These are phyloP conservation scores for Pandemis cinnamomeana DNA, from an alignment of 2,888 invertebrate genomes.

Conservation along the genomic window DNA sequence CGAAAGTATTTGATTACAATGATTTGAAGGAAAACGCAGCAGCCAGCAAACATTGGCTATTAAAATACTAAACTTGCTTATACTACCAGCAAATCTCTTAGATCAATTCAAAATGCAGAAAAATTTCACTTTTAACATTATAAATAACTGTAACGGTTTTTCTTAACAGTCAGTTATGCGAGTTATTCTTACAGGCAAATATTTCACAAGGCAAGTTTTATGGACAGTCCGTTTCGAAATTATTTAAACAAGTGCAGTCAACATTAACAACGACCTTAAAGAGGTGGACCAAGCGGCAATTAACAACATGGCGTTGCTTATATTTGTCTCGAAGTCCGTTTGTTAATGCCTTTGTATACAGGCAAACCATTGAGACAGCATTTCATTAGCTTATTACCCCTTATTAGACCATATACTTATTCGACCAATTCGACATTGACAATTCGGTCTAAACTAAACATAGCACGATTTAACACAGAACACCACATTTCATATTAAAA, in stretches of 20 bases:
- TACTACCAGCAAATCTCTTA: no score
- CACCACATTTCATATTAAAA: no score
- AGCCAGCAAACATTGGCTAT: no score
- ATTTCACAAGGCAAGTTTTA: background rate
- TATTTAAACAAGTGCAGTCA: conserved; percentile 11
- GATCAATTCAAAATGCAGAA: no score
- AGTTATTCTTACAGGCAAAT: background rate
- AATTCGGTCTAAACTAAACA: no score
- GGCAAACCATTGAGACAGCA: background rate
- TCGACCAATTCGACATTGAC: no score
- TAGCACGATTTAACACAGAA: no score
- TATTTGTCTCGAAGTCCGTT: background rate
- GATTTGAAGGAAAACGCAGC: no score
- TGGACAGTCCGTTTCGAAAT: conserved; percentile 1
- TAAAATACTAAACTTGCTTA: no score
- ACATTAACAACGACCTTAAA: background rate
- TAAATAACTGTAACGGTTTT: background rate
- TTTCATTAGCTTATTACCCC: background rate
- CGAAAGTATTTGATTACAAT: background rate
- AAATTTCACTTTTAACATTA: no score
- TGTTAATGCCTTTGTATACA: background rate
- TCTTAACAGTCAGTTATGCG: background rate
- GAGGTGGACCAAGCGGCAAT: background rate
- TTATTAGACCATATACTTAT: no score
- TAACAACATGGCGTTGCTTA: background rate